Conservation (phyloP, 2,888 invertebrate species). For the Prosopocoilus inquinatus region DNA sequence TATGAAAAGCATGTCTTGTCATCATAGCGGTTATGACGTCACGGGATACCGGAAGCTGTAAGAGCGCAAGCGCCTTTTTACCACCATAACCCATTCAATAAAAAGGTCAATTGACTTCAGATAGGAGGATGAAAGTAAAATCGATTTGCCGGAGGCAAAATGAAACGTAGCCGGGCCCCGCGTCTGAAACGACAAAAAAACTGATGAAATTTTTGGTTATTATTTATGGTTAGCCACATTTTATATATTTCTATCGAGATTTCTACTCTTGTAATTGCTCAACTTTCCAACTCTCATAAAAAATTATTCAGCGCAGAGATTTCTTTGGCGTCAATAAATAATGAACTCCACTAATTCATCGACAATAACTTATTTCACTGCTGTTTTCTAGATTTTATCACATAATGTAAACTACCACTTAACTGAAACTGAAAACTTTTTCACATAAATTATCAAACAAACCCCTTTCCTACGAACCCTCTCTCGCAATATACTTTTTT, state of each 20-base stretch:
- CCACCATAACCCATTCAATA: slow-evolving; percentile 39
- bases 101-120: slow-evolving; percentile 42
- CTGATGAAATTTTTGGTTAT: slow-evolving; percentile 33
- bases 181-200: slow-evolving; percentile 27
- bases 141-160: slow-evolving; percentile 39
- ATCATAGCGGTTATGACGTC: slow-evolving; percentile 16
- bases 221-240: slow-evolving; percentile 23
- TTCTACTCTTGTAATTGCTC: background rate
- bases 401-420: too few species aligned
- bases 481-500: too few species aligned
- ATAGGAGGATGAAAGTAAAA: slow-evolving; percentile 40
- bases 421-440: too few species aligned
- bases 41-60: slow-evolving; percentile 26
- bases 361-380: too few species aligned
- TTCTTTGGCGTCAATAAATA: too few species aligned
- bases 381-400: too few species aligned
- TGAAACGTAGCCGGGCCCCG: slow-evolving; percentile 34
- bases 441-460: too few species aligned
- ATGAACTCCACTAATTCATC: too few species aligned
- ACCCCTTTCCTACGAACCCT: too few species aligned
- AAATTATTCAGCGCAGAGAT: slow-evolving; percentile 1
- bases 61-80: slow-evolving; percentile 29
- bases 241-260: slow-evolving; percentile 3
- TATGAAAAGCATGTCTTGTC: slow-evolving; percentile 11
- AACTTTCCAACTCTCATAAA: slow-evolving; percentile 2